Base-by-base conservation (phyloP, 2,888 invertebrate species). In the Cephus nigrinus region DNA sequence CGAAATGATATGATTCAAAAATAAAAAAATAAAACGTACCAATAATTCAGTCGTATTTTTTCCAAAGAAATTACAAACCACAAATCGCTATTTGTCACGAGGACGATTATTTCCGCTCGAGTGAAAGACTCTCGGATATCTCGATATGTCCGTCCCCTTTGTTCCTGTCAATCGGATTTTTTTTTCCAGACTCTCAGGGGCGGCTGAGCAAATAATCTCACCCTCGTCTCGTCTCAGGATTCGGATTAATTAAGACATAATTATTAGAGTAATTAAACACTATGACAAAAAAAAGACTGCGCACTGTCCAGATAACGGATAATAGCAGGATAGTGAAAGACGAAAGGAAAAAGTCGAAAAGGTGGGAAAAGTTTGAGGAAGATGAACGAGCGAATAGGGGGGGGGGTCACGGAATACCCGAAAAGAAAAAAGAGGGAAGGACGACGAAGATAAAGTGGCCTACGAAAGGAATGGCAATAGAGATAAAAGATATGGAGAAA, bases 221-320 rank as follows among this genome's bases (percentile, higher is more conserved):
- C 71, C 33, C 71, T 71, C 74, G 32, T 35, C 35, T 74, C 74
- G 33, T 74, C 35, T 35, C 74, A 30, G n/a, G 74, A 23, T 74
- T 74, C 35, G 32, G 74, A 30, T 35, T 33, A 40, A 74, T 74
- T 34, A 23, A 71, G 33, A 31, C 30, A 35, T 30, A 31, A 36
- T 74, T 74, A 72, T 30, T 32, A 75, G 3, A 32, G 33, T 75
- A 68, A 75, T 35, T 30, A 34, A 68, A 75, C 23, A 68, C n/a
- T 75, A 68, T 31, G 32, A 55, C 30, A 75, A 31, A 75, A 31
- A 71, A 32, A 69, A 68, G 68, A 75, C 75, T 75, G 68, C 77
- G 74, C 68, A 77, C 74, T 77, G 77, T 77, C 77, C 77, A 77
- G 77, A 77, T 77, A 74, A 74, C 73, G 77, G 77, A 40, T 68